A percentile compares a stretch with the other conserved stretches of the same genome.
These are phyloP conservation scores for Cydia fagiglandana DNA, from an alignment of 1,140 invertebrate genomes.

Conservation along the genomic window DNA sequence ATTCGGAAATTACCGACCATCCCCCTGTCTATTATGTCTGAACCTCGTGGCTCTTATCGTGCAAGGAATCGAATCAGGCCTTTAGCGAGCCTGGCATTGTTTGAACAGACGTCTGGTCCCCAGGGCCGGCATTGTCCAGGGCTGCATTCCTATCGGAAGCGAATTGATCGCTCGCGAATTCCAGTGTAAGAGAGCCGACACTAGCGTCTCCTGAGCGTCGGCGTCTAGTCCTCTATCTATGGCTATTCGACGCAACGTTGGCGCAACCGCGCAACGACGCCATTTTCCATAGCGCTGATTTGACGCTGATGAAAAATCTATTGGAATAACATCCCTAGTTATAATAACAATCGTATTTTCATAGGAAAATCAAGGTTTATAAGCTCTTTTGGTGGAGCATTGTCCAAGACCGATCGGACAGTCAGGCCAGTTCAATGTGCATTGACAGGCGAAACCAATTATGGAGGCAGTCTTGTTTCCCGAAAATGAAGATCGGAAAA, in stretches of 20 bases:
- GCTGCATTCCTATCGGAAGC: neutral
- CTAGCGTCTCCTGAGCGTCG: no score
- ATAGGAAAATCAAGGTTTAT: neutral
- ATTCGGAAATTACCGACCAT: no score
- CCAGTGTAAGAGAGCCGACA: no score
- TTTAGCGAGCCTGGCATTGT: slow-evolving; percentile 8
- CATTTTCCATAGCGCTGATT: no score
- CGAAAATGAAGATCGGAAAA: neutral
- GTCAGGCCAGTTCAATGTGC: neutral
- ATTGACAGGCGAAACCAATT: neutral
- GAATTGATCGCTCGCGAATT: no score
- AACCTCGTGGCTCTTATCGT: neutral
- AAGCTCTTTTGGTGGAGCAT: neutral
- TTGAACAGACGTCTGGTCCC: slow-evolving; percentile 1
- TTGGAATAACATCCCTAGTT: neutral
- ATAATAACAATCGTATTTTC: neutral
- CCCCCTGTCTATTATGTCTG: no score
- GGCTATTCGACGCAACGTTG: no score
- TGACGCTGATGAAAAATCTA: neutral
- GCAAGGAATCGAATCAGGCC: slow-evolving; percentile 4
- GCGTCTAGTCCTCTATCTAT: no score
- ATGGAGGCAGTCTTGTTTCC: neutral
- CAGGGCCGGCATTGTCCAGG: neutral
- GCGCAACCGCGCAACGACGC: no score
- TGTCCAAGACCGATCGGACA: neutral